Percentiles rank a stretch among this genome's conserved stretches.
These are phyloP conservation scores for Venustaconcha ellipsiformis DNA, from an alignment of 1,140 invertebrate genomes.

Conservation along the genomic window DNA sequence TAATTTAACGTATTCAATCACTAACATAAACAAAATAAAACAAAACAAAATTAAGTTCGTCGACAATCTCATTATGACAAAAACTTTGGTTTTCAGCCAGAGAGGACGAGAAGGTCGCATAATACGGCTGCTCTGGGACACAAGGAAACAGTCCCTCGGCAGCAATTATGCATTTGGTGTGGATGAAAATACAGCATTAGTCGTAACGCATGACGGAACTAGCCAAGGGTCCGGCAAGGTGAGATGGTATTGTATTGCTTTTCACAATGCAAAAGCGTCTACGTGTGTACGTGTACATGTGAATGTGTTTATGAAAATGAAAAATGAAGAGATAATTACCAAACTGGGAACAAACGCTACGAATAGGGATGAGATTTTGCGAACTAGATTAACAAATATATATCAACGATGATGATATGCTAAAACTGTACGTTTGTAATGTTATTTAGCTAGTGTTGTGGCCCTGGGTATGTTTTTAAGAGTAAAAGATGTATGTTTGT, in stretches of 20 bases:
- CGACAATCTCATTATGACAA: background rate
- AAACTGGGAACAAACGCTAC: no score
- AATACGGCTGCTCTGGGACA: conserved; percentile 45
- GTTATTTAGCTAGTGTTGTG: background rate
- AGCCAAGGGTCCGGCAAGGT: conserved; percentile 33
- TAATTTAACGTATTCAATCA: background rate
- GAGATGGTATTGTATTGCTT: background rate
- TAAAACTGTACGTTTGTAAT: background rate
- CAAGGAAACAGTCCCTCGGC: conserved; percentile 19
- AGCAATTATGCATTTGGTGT: conserved; percentile 37
- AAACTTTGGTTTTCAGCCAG: conserved; percentile 37
- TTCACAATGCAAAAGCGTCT: no score
- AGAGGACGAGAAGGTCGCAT: conserved; percentile 58
- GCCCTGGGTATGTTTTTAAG: background rate
- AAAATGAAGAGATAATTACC: no score
- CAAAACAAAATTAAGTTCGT: background rate
- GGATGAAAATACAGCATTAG: conserved; percentile 47
- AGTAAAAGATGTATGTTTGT: background rate
- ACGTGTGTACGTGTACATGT: no score
- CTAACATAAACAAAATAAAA: background rate
- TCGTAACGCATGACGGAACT: conserved; percentile 44
- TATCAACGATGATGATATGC: background rate
- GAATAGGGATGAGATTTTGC: no score
- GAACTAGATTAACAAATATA: no score
- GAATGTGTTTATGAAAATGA: no score